Conservation (phyloP, 2,113 vertebrate species). For the Cyprinodon variegatus region DNA sequence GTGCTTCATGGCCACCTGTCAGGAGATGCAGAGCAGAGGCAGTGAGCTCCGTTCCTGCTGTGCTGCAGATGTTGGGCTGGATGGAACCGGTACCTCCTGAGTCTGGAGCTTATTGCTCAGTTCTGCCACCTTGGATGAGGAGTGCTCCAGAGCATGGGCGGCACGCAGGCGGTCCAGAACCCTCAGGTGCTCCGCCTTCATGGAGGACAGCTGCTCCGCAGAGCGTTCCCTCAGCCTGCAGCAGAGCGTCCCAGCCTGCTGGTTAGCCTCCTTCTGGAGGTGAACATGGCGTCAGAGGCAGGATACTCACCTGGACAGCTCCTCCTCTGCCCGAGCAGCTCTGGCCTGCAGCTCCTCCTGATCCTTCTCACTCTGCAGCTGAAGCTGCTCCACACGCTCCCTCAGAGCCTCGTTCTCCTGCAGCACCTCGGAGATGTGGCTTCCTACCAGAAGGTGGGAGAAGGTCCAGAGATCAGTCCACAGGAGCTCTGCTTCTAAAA, state of each 20-base stretch:
- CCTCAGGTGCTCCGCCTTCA: slow-evolving; percentile 83
- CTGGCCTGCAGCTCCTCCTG: slow-evolving; percentile 70
- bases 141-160: slow-evolving; percentile 86
- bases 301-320: slow-evolving; percentile 72
- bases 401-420: slow-evolving; percentile 85
- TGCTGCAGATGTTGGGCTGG: neutral
- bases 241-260: rapidly evolving
- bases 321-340: slow-evolving; percentile 70
- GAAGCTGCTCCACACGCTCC: slow-evolving; percentile 77
- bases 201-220: slow-evolving; percentile 77
- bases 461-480: neutral
- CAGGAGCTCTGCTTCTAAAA: no score
- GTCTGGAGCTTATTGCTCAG: slow-evolving; percentile 83
- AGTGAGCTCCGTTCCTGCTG: neutral
- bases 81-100: slow-evolving; percentile 84
- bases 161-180: slow-evolving; percentile 83
- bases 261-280: no score
- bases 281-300: neutral
- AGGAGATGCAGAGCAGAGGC: neutral
- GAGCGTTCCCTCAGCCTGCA: slow-evolving; percentile 80
- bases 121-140: slow-evolving; percentile 86
- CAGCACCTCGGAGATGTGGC: slow-evolving; percentile 82
- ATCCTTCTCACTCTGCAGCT: slow-evolving; percentile 79
- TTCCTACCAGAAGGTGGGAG: slow-evolving; percentile 52
- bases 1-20: slow-evolving; percentile 86